These are phyloP conservation scores for Calidris pygmaea DNA, from an alignment of 2,113 vertebrate genomes.

Conservation along the genomic window DNA sequence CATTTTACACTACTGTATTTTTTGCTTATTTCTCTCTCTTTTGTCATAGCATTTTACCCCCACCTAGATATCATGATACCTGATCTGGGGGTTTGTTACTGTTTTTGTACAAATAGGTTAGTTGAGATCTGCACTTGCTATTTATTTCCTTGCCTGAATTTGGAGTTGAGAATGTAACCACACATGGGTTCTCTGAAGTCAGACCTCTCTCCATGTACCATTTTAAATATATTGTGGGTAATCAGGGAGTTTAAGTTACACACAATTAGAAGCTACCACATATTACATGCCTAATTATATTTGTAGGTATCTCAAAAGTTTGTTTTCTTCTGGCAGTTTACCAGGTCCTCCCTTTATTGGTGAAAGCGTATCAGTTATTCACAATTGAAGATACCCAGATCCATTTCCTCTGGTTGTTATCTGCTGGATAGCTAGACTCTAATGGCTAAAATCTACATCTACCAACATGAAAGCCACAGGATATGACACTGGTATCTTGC, in stretches of 20 bases:
- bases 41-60: background rate
- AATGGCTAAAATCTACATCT: slow-evolving; percentile 22
- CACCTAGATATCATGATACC: no score
- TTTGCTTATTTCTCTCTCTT: background rate
- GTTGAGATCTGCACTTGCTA: background rate
- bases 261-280: background rate
- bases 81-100: background rate
- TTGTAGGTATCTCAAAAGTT: background rate
- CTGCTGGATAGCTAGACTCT: background rate
- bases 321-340: background rate
- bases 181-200: background rate
- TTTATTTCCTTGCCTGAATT: background rate
- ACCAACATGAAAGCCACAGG: slow-evolving; percentile 42
- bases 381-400: background rate
- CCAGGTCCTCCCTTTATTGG: background rate
- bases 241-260: background rate
- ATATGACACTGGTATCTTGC: background rate
- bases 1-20: background rate
- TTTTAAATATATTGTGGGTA: background rate
- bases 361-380: background rate
- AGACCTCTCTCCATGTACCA: background rate
- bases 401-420: slow-evolving; percentile 19
- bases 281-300: background rate
- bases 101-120: background rate
- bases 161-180: background rate